Conservation (phyloP, 2,888 invertebrate genomes). For the Pemphredon lugubris region DNA sequence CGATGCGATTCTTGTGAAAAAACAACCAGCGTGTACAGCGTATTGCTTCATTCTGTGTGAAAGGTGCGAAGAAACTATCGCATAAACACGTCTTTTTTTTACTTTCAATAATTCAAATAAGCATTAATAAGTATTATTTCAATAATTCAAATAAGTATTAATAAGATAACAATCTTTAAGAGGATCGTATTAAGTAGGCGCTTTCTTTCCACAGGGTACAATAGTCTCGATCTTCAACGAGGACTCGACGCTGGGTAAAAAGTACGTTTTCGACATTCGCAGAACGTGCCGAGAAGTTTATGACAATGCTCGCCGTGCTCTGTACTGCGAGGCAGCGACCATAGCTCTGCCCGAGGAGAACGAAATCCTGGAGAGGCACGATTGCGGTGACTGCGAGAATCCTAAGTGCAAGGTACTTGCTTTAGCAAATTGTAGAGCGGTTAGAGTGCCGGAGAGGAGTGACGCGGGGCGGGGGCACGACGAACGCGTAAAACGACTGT, state of each 20-base stretch:
- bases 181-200: background rate
- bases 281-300: slow-evolving; percentile 94
- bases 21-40: too few species aligned
- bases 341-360: slow-evolving; percentile 75
- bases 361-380: slow-evolving; percentile 73
- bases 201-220: slow-evolving; percentile 85
- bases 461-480: too few species aligned
- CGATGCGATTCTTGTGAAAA: too few species aligned
- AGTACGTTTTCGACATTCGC: slow-evolving; percentile 95
- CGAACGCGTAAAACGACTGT: background rate
- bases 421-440: background rate
- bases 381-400: slow-evolving; percentile 77
- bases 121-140: too few species aligned
- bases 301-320: slow-evolving; percentile 91
- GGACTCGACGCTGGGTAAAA: slow-evolving; percentile 91
- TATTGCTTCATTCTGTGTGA: too few species aligned
- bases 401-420: slow-evolving; percentile 78
- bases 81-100: too few species aligned
- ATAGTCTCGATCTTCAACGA: slow-evolving; percentile 96
- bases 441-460: too few species aligned
- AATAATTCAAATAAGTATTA: too few species aligned
- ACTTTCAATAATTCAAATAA: too few species aligned
- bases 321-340: slow-evolving; percentile 82
- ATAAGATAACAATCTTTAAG: background rate
- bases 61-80: too few species aligned